phyloP scores from a whole-genome alignment of 2,113 vertebrate genomes.

The Poecilia latipinna region DNA sequence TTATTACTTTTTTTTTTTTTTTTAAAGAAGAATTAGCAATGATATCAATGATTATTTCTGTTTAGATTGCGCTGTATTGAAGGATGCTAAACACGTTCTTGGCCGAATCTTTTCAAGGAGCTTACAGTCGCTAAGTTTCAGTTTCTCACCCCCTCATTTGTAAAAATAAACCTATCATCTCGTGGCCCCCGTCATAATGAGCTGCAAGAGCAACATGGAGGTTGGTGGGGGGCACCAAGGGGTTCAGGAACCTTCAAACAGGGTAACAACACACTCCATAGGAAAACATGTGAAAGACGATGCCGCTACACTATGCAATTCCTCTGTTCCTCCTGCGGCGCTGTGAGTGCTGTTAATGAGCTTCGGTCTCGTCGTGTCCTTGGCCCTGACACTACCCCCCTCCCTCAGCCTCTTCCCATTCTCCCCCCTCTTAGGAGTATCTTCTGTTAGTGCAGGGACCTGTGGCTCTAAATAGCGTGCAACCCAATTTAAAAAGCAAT shows the following conservation, averaged over 20 bases:
- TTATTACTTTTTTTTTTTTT: neutral
- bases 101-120: neutral
- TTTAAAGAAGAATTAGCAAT: neutral
- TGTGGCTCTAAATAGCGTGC: slow-evolving; percentile 44
- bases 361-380: slow-evolving; percentile 31
- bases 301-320: slow-evolving; percentile 70
- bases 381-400: slow-evolving; percentile 26
- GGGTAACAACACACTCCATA: slow-evolving; percentile 2
- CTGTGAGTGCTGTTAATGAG: slow-evolving; percentile 5
- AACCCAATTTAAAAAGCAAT: slow-evolving; percentile 58
- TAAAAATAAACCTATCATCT: slow-evolving; percentile 62
- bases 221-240: slow-evolving; percentile 5
- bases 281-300: slow-evolving; percentile 22
- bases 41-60: neutral
- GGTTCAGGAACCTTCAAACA: slow-evolving; percentile 21
- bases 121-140: slow-evolving; percentile 16
- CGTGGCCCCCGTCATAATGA: too few species aligned
- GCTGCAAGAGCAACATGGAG: too few species aligned
- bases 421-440: neutral
- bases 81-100: neutral
- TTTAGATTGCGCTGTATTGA: neutral
- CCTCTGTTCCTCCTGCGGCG: slow-evolving; percentile 28
- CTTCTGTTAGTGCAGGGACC: slow-evolving; percentile 41
- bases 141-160: slow-evolving; percentile 56
- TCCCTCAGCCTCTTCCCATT: slow-evolving; percentile 5